These are phyloP conservation scores for Pseudocheirus occidentalis DNA, from an alignment of 2,797 vertebrate species.

Conservation along the genomic window DNA sequence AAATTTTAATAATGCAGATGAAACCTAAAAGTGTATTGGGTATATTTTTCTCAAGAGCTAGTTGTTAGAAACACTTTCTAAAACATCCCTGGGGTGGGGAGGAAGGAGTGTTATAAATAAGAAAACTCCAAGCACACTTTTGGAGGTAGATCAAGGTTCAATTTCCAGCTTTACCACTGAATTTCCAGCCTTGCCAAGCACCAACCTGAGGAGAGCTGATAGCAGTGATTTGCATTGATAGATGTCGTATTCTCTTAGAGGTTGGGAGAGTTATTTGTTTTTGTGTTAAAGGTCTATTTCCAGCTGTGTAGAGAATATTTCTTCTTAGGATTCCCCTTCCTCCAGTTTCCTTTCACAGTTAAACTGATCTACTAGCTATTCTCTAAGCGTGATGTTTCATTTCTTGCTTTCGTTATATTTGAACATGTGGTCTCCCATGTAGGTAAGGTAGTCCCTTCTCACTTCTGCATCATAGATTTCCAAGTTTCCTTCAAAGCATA, in stretches of 20 bases:
- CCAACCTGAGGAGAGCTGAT: not conserved
- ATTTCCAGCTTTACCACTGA: slow-evolving; percentile 31
- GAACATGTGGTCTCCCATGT: not conserved
- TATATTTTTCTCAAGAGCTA: not conserved
- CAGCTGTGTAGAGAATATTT: not conserved
- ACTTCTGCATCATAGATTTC: not conserved
- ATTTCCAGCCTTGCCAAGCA: not conserved
- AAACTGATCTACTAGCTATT: not conserved
- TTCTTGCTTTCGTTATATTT: not conserved
- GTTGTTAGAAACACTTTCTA: not conserved
- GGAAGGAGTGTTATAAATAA: slow-evolving; percentile 2
- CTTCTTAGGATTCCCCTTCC: not conserved
- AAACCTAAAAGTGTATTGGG: not conserved
- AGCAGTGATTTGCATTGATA: not conserved
- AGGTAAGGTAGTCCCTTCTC: not conserved
- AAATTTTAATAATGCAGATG: not conserved
- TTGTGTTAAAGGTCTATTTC: not conserved
- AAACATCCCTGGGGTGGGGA: not conserved
- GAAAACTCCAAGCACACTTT: slow-evolving; percentile 25
- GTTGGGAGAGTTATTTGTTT: not conserved
- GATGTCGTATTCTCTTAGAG: not conserved
- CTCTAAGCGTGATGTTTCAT: not conserved
- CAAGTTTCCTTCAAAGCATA: not conserved
- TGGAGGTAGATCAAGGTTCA: slow-evolving; percentile 9
- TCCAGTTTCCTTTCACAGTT: not conserved